Percentiles rank a stretch among this genome's conserved stretches.
phyloP scores from a whole-genome alignment of 1,140 invertebrate species.

The Heterodera carotae region DNA sequence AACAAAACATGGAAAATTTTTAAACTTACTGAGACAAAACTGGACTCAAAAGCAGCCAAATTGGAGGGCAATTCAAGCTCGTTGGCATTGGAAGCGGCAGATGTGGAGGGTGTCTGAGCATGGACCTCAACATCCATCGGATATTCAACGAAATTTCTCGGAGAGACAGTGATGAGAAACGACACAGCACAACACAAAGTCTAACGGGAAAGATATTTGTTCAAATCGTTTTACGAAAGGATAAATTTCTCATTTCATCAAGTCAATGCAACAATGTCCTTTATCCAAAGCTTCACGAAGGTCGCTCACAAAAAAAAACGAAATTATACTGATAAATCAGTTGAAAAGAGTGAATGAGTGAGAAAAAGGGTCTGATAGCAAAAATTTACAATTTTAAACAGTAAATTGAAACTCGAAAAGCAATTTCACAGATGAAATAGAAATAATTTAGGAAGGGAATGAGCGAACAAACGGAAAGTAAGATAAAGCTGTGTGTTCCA shows the following conservation, averaged over 20 bases:
- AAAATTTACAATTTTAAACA: background rate
- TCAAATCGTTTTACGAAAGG: background rate
- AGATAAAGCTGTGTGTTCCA: slow-evolving; percentile 6
- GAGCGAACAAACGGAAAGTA: slow-evolving; percentile 28
- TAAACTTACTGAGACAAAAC: slow-evolving; percentile 17
- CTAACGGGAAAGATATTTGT: background rate
- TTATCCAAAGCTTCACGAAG: background rate
- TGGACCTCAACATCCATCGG: slow-evolving; percentile 20
- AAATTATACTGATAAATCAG: background rate
- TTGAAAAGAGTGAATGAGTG: background rate
- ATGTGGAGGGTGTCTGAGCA: slow-evolving; percentile 15
- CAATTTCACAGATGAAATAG: background rate
- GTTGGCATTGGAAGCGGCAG: background rate
- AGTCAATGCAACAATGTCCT: background rate
- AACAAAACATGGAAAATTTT: background rate
- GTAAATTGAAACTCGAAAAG: background rate
- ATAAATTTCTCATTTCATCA: too few relatives aligned
- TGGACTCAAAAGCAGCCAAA: slow-evolving; percentile 10
- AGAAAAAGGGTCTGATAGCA: background rate
- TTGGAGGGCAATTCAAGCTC: background rate
- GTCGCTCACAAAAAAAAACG: background rate
- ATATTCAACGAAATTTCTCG: background rate
- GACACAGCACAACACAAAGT: background rate
- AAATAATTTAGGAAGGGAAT: slow-evolving; percentile 13
- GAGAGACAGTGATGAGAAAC: background rate